phyloP scores from a whole-genome alignment of 2,113 vertebrate species.

The Engystomops pustulosus region DNA sequence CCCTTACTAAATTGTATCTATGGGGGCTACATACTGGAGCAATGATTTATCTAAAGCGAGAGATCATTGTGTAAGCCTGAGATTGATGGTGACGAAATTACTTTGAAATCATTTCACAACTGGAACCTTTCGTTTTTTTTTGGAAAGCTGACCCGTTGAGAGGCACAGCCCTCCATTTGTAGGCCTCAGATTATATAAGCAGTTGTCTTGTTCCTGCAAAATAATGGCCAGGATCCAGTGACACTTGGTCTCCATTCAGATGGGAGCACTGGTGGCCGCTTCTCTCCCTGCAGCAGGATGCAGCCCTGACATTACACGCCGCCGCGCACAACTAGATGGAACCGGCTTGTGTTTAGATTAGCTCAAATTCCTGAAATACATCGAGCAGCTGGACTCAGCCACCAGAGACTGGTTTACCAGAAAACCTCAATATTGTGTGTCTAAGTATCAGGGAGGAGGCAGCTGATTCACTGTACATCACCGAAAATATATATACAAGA shows the following conservation, averaged over 20 bases:
- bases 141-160: not conserved
- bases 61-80: too few species aligned
- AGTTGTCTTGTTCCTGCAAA: not conserved
- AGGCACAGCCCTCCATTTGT: not conserved
- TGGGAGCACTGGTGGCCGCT: too few species aligned
- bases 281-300: not conserved
- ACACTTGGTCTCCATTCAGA: not conserved
- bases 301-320: not conserved
- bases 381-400: conserved; percentile 26
- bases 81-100: too few species aligned
- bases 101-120: too few species aligned
- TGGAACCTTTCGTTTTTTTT: not conserved
- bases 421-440: not conserved
- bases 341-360: conserved; percentile 35
- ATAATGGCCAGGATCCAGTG: not conserved
- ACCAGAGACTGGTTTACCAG: conserved; percentile 34
- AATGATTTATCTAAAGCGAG: too few species aligned
- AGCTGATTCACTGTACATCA: not conserved
- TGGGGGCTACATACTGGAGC: too few species aligned
- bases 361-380: conserved; percentile 46
- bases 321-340: not conserved
- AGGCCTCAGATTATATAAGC: not conserved
- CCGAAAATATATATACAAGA: too few species aligned
- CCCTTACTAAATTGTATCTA: too few species aligned
- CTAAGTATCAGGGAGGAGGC: not conserved